Evolutionary conservation across 2,888 invertebrate species (phyloP), one percentile per base, ranked within the genome.

Genomic region (Carterocephalus palaemon): DNA sequence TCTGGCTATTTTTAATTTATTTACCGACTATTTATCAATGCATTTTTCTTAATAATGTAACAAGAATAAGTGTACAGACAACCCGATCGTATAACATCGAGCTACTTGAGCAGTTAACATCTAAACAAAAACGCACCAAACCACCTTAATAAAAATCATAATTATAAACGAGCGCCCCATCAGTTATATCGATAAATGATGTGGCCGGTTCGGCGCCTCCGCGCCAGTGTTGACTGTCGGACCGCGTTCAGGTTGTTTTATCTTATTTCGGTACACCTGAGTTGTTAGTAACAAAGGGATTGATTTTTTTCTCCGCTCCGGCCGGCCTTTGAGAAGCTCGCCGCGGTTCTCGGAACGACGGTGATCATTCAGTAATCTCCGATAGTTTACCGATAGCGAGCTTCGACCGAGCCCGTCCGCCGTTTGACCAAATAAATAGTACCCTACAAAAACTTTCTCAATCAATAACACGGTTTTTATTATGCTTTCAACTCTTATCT

Each of bases 271-370:
- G 74, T 82, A 77, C 80, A 81, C 78, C 82, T 79, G 77, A 84
- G 81, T 79, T 83, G 81, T 80, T 80, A 70, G 77, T 77, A 81
- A 84, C 84, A 85, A 85, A 83, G 75, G 81, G 72, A 75, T 82
- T 71, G 69, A 68, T 81, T 84, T 85, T 81, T 69, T 64, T 76
- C 67, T 71, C 66, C 56, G 57, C 70, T 73, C 70, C 70, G 69
- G 70, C 72, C 62, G 69, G 69, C 73, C 74, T 85, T 82, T 82
- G 79, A 75, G 67, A 54, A 59, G 52, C 65, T 67, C 59, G 75
- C 80, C 76, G 82, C 77, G 51, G 45, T 81, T 82, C 83, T 80
- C 59, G 62, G 79, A 75, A 80, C 67, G 58, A 65, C 62, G 58
- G 62, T 66, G 72, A 75, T 79, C 75, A 75, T 75, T 81, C 74